Conservation (phyloP, 2,888 invertebrate species). For the Mesorhabditis spiculigera region DNA sequence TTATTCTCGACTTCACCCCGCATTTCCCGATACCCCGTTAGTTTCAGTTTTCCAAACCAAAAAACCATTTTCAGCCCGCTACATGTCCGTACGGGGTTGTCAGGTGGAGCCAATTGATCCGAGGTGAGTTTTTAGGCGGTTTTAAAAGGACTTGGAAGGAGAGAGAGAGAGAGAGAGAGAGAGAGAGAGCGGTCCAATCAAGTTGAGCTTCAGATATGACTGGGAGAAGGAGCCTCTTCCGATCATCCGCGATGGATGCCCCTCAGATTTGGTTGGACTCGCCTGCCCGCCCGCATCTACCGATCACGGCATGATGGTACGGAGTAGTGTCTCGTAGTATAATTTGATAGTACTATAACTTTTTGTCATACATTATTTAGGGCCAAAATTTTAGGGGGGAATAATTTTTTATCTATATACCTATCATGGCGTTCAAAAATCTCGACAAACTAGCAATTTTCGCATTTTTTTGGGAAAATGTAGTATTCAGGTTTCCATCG, state of each 20-base stretch:
- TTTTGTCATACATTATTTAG: too few species aligned
- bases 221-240: constrained; percentile 58
- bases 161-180: too few species aligned
- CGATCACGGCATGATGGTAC: constrained; percentile 51
- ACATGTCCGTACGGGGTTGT: constrained; percentile 48
- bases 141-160: background rate
- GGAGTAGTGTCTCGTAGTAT: too few species aligned
- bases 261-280: constrained; percentile 56
- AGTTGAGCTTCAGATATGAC: constrained; percentile 40
- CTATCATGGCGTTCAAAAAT: too few species aligned
- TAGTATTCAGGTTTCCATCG: constrained; percentile 47
- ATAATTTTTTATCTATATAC: too few species aligned
- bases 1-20: constrained; percentile 55
- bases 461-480: background rate
- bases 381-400: too few species aligned
- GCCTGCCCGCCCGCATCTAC: constrained; percentile 56
- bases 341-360: too few species aligned
- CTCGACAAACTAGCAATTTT: background rate
- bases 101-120: constrained; percentile 49
- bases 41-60: constrained; percentile 10
- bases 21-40: constrained; percentile 55
- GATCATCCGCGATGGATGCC: constrained; percentile 50
- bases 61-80: constrained; percentile 38
- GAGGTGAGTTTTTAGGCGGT: constrained; percentile 5
- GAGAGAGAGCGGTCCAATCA: too few species aligned